phyloP scores from a whole-genome alignment of 1,140 invertebrate species.

The Lepidurus couesii region DNA sequence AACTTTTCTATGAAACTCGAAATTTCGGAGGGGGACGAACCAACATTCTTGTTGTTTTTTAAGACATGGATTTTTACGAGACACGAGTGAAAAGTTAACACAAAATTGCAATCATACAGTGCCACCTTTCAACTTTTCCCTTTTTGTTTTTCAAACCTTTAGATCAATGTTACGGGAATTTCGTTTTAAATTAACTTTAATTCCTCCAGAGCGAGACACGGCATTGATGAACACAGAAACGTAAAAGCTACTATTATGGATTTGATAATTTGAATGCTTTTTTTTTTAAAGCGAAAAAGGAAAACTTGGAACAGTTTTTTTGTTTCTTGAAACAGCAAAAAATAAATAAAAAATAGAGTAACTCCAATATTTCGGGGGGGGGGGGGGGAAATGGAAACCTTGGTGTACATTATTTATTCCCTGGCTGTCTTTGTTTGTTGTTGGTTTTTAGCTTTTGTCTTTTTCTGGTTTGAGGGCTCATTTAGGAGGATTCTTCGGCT shows the following conservation, averaged over 20 bases:
- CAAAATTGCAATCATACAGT: constrained; percentile 6
- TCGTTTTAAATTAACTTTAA: neutral
- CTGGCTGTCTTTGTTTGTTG: neutral
- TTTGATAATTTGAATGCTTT: no score
- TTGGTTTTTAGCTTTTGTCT: neutral
- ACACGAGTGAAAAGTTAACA: neutral
- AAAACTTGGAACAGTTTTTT: neutral
- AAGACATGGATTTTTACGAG: constrained; percentile 15
- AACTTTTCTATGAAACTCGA: neutral
- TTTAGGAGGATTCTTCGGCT: constrained; percentile 34
- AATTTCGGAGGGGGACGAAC: neutral
- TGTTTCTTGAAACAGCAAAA: neutral
- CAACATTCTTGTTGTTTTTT: neutral
- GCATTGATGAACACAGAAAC: no score
- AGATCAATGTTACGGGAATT: neutral
- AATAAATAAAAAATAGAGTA: neutral
- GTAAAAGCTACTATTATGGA: no score
- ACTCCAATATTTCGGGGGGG: neutral
- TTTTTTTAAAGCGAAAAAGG: no score
- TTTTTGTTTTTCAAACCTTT: neutral
- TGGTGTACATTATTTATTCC: neutral
- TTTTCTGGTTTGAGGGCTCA: neutral
- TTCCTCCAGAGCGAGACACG: no score
- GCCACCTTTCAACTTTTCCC: neutral
- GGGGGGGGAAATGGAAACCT: neutral